Base-by-base conservation (phyloP, 2,888 invertebrate genomes). In the Cynaeus angustus region DNA sequence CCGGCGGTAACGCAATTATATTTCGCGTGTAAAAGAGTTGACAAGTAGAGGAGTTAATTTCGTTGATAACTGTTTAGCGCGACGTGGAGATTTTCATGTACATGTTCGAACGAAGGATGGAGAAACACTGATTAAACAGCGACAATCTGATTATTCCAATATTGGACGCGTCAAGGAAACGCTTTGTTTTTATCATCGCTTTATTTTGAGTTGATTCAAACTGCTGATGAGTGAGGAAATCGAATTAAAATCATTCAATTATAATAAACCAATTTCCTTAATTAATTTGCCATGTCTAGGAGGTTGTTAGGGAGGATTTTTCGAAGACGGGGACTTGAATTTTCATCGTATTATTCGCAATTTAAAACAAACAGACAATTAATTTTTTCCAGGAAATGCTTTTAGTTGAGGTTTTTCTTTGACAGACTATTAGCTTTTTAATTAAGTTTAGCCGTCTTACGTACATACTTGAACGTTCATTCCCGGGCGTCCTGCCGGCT, bases 181-280 rank as follows among this genome's bases (percentile, higher is more conserved):
- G 59, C 59, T 52, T 43, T 67, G 59, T 67, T 58, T 59, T 52
- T 67, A 50, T 43, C 58, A 33, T 12, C 62, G 50, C 50, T 48
- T 59, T 59, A 59, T 46, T 59, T 30, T 12, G 21, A 41, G 56
- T 37, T 10, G 38, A 56, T 41, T 56, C 56, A n/a, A 55, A 56
- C 56, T 56, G 56, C 30, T 46, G 53, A 61, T 53, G 46, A 61
- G 56, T 28, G 48, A 43, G n/a, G 45, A 48, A 68, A 68, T 68
- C 58, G 59, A 69, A 69, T 69, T 69, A 65, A 37, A 58, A 58
- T 48, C 28, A 65, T 52, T 69, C 56, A 37, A 59, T 52, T 69
- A 69, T 58, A 43, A 26, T 56, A 43, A 69, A 58, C 64, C 52
- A 69, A 69, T 69, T 58, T 69, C 41, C 58, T 37, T 65, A 50